Evolutionary conservation across 2,113 vertebrate genomes (phyloP), one percentile per base, ranked within the genome.

Genomic region (Ptilorrhoa leucosticta): DNA sequence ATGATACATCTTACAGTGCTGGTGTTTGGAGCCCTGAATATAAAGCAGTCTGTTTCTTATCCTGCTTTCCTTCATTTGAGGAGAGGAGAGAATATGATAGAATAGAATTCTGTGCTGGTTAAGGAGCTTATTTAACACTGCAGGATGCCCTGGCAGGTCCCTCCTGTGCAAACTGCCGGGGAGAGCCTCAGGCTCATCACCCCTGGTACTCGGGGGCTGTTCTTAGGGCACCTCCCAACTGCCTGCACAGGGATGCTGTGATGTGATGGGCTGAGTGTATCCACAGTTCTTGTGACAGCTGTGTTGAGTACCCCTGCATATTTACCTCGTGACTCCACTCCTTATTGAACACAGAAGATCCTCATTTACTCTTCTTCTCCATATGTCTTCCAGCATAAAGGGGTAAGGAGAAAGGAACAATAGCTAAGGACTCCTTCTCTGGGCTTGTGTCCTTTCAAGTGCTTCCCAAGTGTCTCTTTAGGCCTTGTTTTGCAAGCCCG

Each of bases 191-290:
- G 45, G 53, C 50, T 87, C 91, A 45, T 12, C 83, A 37, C 18
- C 20, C 37, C 27, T 65, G 33, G 7, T 31, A 5, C 70, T 61
- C 14, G 10, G 1, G 5, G 27, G 19, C 13, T 50, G 15, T 35
- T 73, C 61, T 60, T 21, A 10, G 54, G 53, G 39, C 37, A 45
- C 15, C 68, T 47, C 61, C 76, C 37, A 21, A 11, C 15, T 33
- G 35, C 21, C 24, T 45, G 40, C 58, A 33, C 48, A 48, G 24
- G 0, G 0, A 3, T 0, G 8, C 56, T 27, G 13, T 15, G 39
- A 1, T 61, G 45, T 19, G 89, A 1, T 27, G 13, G 24, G 7
- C 9, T 31, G 4, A 21, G 56, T 24, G 37, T 27, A 15, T 33
- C 58, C 37, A 11, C 30, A 44, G 69, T 39, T 70, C 30, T 27